Base-by-base conservation (phyloP, 2,888 invertebrate species). In the Drosophila sordidapex region DNA sequence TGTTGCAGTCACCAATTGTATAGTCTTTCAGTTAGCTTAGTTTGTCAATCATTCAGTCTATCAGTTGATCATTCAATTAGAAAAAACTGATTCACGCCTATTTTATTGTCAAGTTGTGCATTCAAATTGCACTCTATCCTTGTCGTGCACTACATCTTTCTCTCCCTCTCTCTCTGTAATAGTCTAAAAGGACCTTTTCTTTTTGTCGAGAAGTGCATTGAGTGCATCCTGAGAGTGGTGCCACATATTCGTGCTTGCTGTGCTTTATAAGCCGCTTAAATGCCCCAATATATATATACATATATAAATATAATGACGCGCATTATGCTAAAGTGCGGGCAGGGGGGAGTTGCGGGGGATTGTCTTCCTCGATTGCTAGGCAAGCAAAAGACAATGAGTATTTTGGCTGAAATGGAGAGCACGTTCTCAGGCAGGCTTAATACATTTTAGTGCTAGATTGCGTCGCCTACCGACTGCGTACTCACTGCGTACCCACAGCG, bases 261-360 rank as follows among this genome's bases (percentile, higher is more conserved):
- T 69, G 10, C 21, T 11, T 27, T 0, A 21, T 21, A 74, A 83
- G 81, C 66, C 56, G 58, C 83, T 67, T 66, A 70, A 82, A 87
- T 78, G 70, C 65, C 40, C 71, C 79, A 61, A 79, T 10, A 40
- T n/a, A n/a, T n/a, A 10, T n/a, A 18, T n/a, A 8, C n/a, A 38
- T n/a, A 4, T 40, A 3, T 43, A 13, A 81, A 83, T 79, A 82
- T 88, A 76, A 88, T 85, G 71, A 48, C 43, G 68, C 70, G 67
- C 59, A 33, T 60, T 60, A 59, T 43, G 29, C 0, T 31, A 11
- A 7, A 15, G 27, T 27, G 4, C 2, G 35, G 35, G 15, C 13
- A 1, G 29, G 27, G 6, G 27, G 8, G 13, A 11, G 11, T 11
- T 5, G 63, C 3, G 36, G 11, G 54, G 74, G 40, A 2, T 3